A percentile compares a stretch with the other conserved stretches of the same genome.
These are phyloP conservation scores for Homarus americanus DNA, from an alignment of 1,140 invertebrate genomes.

Conservation along the genomic window DNA sequence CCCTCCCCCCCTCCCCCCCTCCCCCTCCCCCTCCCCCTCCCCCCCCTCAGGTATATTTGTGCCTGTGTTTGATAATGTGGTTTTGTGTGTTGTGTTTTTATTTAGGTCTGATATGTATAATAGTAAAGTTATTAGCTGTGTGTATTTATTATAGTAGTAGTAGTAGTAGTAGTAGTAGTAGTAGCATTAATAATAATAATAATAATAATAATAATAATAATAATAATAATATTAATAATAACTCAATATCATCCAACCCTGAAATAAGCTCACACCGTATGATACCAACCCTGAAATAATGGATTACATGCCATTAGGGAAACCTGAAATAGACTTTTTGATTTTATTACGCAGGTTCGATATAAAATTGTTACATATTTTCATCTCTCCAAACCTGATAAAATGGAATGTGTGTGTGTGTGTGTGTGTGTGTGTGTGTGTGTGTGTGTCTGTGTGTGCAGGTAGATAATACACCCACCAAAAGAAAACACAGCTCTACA, in stretches of 20 bases:
- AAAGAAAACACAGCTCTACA: not conserved
- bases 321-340: not conserved
- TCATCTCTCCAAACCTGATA: not conserved
- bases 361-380: no score
- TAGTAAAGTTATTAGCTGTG: no score
- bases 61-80: no score
- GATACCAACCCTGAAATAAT: not conserved
- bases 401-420: not conserved
- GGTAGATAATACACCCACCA: not conserved
- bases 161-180: no score
- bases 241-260: no score
- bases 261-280: no score
- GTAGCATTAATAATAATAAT: not conserved
- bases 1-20: not conserved
- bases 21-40: not conserved
- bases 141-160: no score
- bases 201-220: not conserved
- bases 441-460: not conserved
- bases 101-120: no score
- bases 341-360: not conserved
- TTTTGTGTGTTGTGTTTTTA: no score
- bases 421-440: slow-evolving; percentile 13
- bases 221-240: no score
- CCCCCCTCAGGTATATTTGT: not conserved
- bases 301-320: not conserved